These are phyloP conservation scores for Mechanitis mazaeus DNA, from an alignment of 2,888 invertebrate genomes.

Conservation along the genomic window DNA sequence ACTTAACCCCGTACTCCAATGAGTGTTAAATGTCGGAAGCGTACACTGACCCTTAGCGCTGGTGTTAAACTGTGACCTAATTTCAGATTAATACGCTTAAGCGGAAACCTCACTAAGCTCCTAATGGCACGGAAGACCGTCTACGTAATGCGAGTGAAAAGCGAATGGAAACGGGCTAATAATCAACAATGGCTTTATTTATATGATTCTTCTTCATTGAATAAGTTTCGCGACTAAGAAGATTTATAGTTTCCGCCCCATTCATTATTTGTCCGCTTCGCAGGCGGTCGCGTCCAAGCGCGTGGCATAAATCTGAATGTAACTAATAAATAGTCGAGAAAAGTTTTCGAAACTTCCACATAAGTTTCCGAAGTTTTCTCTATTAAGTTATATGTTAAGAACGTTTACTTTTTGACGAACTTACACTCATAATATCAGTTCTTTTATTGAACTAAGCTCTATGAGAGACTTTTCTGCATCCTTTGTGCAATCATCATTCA, in stretches of 20 bases:
- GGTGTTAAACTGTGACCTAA: conserved; percentile 72
- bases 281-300: conserved; percentile 35
- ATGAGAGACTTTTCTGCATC: no score
- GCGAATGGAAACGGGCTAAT: conserved; percentile 49
- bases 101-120: conserved; percentile 75
- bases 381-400: conserved; percentile 9
- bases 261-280: conserved; percentile 70
- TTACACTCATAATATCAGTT: no score
- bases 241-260: conserved; percentile 76
- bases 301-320: conserved; percentile 74
- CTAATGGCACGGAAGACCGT: conserved; percentile 62
- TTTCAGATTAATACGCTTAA: conserved; percentile 75
- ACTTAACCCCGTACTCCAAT: background rate
- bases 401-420: conserved; percentile 13
- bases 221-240: conserved; percentile 68
- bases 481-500: no score
- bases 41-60: conserved; percentile 64
- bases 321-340: conserved; percentile 56
- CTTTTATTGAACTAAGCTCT: no score
- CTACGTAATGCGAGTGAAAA: conserved; percentile 41
- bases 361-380: conserved; percentile 48
- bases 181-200: conserved; percentile 59
- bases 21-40: conserved; percentile 27
- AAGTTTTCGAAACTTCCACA: conserved; percentile 52
- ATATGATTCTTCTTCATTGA: conserved; percentile 60